These are phyloP conservation scores for Penaeus indicus DNA, from an alignment of 1,140 invertebrate species.

Conservation along the genomic window DNA sequence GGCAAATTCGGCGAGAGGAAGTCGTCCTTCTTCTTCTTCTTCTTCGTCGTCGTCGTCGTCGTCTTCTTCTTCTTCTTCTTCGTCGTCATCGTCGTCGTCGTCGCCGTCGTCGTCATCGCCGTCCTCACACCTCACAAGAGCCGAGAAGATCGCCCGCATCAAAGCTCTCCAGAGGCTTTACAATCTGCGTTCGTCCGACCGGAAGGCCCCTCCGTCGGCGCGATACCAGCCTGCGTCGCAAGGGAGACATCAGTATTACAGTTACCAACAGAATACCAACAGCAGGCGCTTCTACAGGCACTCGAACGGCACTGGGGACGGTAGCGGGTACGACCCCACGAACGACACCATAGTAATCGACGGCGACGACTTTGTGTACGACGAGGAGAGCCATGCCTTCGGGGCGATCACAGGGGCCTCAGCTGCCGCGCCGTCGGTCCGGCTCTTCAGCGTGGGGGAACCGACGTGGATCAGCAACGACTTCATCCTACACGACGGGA, in stretches of 20 bases:
- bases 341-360: slow-evolving; percentile 30
- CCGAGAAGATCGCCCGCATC: slow-evolving; percentile 39
- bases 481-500: background rate
- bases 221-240: background rate
- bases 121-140: background rate
- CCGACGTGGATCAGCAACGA: slow-evolving; percentile 34
- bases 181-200: background rate
- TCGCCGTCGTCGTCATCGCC: background rate
- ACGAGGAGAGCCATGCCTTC: slow-evolving; percentile 38
- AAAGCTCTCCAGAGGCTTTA: slow-evolving; percentile 38
- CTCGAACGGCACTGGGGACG: background rate
- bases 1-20: too few species aligned
- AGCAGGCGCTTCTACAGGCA: slow-evolving; percentile 36
- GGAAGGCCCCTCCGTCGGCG: background rate
- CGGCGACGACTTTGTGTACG: slow-evolving; percentile 34
- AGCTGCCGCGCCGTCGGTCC: background rate
- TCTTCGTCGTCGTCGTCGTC: too few species aligned
- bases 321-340: background rate
- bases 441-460: slow-evolving; percentile 37
- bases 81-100: too few species aligned
- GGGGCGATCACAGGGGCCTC: background rate
- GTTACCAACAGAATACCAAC: background rate
- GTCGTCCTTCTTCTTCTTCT: too few species aligned
- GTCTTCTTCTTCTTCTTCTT: too few species aligned
- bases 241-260: background rate